Evolutionary conservation across 1,140 invertebrate genomes (phyloP).

Genomic region (Gonioctena quinquepunctata): DNA sequence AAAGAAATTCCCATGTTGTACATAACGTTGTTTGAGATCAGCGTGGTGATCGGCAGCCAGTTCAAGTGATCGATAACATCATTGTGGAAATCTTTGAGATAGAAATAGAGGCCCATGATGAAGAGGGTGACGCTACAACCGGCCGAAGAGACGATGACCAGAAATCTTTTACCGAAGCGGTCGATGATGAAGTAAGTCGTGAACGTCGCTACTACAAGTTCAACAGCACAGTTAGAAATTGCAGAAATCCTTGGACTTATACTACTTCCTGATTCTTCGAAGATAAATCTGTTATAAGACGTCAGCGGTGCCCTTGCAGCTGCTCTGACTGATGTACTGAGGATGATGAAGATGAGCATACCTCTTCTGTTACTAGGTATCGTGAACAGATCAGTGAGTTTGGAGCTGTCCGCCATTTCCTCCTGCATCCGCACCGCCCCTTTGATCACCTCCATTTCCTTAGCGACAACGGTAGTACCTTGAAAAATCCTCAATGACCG

Average conservation of each 20-base stretch:
- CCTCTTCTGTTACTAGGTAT: constrained; percentile 61
- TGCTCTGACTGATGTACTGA: constrained; percentile 67
- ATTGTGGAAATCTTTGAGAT: constrained; percentile 51
- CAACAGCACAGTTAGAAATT: constrained; percentile 67
- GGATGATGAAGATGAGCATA: constrained; percentile 55
- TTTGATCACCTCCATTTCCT: constrained; percentile 78
- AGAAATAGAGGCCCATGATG: constrained; percentile 65
- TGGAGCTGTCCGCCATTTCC: constrained; percentile 38
- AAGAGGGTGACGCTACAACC: constrained; percentile 61
- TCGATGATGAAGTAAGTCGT: constrained; percentile 71
- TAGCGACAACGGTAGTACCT: constrained; percentile 73
- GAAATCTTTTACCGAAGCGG: constrained; percentile 68
- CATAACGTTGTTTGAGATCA: not conserved
- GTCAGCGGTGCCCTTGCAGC: constrained; percentile 70
- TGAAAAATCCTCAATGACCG: constrained; percentile 77
- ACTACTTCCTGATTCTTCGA: constrained; percentile 62
- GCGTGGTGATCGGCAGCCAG: not conserved
- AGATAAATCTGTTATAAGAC: constrained; percentile 75
- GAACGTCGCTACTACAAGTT: constrained; percentile 73
- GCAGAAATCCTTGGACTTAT: constrained; percentile 41
- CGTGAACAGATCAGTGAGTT: constrained; percentile 58
- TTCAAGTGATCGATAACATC: not conserved
- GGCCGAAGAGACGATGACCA: constrained; percentile 65
- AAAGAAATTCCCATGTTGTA: not conserved
- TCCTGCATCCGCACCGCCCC: constrained; percentile 45